phyloP scores from a whole-genome alignment of 2,888 invertebrate genomes.

The Chesias legatella region DNA sequence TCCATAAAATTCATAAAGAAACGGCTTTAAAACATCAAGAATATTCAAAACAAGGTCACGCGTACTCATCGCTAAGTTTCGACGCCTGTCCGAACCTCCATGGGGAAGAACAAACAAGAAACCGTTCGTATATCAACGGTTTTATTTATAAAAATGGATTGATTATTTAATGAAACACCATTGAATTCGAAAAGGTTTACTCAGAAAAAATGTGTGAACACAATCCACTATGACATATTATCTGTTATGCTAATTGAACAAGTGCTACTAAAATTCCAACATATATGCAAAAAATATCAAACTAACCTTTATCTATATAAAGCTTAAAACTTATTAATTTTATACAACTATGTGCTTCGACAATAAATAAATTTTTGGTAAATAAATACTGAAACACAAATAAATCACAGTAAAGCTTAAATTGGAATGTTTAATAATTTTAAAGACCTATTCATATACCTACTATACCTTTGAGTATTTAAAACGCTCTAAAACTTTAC shows the following conservation, averaged over 20 bases:
- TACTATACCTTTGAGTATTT: too few relatives aligned
- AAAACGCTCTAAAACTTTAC: neutral
- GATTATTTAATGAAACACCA: constrained; percentile 21
- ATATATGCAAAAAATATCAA: neutral
- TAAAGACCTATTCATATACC: neutral
- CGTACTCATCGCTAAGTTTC: too few relatives aligned
- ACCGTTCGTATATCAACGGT: too few relatives aligned
- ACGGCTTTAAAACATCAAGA: too few relatives aligned
- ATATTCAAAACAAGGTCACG: too few relatives aligned
- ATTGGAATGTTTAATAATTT: neutral
- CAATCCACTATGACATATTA: neutral
- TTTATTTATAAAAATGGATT: too few relatives aligned
- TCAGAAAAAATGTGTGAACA: constrained; percentile 13
- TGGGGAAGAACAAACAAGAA: too few relatives aligned
- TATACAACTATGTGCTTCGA: too few relatives aligned
- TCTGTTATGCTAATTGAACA: constrained; percentile 3
- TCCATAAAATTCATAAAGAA: too few relatives aligned
- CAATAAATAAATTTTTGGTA: constrained; percentile 4
- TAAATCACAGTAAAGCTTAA: constrained; percentile 7
- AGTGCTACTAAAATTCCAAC: constrained; percentile 5
- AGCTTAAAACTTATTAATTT: neutral
- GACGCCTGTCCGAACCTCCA: too few relatives aligned
- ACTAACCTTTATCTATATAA: neutral
- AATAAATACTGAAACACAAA: constrained; percentile 1
- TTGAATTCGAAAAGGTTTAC: constrained; percentile 21